Conservation (phyloP, 2,888 invertebrate genomes). For the Atrina japonica region DNA sequence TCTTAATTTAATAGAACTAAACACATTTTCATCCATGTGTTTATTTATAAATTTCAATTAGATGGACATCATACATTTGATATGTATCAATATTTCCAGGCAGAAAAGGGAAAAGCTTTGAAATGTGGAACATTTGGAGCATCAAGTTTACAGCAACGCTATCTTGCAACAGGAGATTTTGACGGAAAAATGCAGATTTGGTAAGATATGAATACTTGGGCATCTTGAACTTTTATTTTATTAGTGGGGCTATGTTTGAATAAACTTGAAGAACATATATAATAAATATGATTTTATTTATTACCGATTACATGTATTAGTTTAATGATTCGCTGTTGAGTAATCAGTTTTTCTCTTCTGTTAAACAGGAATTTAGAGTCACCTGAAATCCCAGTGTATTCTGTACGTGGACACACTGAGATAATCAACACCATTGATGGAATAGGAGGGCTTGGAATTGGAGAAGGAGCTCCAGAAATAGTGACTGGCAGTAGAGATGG, state of each 20-base stretch:
- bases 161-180: slow-evolving; percentile 95
- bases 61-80: too few relatives aligned
- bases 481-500: slow-evolving; percentile 97
- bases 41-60: too few relatives aligned
- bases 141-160: slow-evolving; percentile 89
- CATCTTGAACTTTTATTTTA: too few relatives aligned
- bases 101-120: slow-evolving; percentile 91
- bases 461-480: slow-evolving; percentile 96
- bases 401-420: slow-evolving; percentile 89
- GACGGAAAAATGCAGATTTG: slow-evolving; percentile 91
- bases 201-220: slow-evolving; percentile 82
- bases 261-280: too few relatives aligned
- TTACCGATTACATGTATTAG: too few relatives aligned
- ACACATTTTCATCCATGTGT: too few relatives aligned
- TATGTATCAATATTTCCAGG: too few relatives aligned
- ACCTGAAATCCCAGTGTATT: slow-evolving; percentile 83
- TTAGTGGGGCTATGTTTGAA: neutral
- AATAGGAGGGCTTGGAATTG: slow-evolving; percentile 89
- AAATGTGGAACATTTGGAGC: slow-evolving; percentile 97
- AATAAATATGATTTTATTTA: too few relatives aligned
- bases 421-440: slow-evolving; percentile 96
- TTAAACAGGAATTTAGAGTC: slow-evolving; percentile 77
- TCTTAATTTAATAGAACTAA: too few relatives aligned
- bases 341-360: too few relatives aligned
- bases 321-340: too few relatives aligned